Conservation (phyloP, 2,797 vertebrate species). For the Meriones psammophilus region DNA sequence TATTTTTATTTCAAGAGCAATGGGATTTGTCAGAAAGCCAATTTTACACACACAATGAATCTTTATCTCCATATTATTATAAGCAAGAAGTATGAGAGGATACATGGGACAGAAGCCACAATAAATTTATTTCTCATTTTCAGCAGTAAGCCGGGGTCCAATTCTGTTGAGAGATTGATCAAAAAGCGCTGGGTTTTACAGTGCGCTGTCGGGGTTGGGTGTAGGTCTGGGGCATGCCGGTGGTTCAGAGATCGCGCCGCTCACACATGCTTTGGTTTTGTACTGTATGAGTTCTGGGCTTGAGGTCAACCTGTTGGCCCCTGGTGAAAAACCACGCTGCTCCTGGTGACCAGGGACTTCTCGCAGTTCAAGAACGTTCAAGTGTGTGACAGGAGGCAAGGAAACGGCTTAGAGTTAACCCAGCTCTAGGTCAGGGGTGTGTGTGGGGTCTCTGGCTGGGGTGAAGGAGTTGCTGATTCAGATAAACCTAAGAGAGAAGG, state of each 20-base stretch:
- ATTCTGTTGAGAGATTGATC: conserved; percentile 61
- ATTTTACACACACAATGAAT: conserved; percentile 80
- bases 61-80: conserved; percentile 82
- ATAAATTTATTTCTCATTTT: conserved; percentile 79
- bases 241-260: not conserved
- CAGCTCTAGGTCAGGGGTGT: conserved; percentile 18
- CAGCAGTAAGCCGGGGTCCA: conserved; percentile 57
- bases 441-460: not conserved
- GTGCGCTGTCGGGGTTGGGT: conserved; percentile 46
- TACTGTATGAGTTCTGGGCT: not conserved
- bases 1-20: conserved; percentile 79
- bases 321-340: not conserved
- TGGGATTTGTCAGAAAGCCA: conserved; percentile 79
- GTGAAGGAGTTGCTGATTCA: conserved; percentile 31
- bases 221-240: conserved; percentile 59
- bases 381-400: not conserved
- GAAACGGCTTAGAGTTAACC: not conserved
- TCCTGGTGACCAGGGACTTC: conserved; percentile 3
- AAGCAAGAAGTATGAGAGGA: conserved; percentile 62
- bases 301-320: not conserved
- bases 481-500: not conserved
- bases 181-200: conserved; percentile 70
- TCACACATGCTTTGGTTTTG: not conserved
- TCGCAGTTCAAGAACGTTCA: not conserved
- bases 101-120: conserved; percentile 66